A percentile compares a stretch with the other conserved stretches of the same genome.
Evolutionary conservation across 2,797 vertebrate species (phyloP).

Genomic region (Gambusia yucatana): DNA sequence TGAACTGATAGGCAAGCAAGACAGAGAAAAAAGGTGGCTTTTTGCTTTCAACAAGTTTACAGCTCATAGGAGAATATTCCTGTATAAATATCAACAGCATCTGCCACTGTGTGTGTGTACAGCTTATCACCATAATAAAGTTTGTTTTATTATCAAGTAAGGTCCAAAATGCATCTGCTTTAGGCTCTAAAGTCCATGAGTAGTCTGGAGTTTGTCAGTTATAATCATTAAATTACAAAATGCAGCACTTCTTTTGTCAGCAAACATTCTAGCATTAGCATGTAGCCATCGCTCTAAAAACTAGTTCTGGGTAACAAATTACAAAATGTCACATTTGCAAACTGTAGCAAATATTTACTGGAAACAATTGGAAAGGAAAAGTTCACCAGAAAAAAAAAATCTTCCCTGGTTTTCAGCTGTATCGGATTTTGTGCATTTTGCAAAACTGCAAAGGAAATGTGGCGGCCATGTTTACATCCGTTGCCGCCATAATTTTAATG

Average conservation of each 20-base stretch:
- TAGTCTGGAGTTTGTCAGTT: background rate
- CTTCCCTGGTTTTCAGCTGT: no score
- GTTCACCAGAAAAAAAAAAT: no score
- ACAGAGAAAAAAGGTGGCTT: background rate
- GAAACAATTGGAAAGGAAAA: no score
- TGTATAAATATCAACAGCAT: background rate
- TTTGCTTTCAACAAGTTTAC: background rate
- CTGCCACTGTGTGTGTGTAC: background rate
- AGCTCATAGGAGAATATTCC: background rate
- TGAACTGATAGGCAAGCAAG: constrained; percentile 3
- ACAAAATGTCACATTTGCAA: background rate
- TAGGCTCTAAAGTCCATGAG: background rate
- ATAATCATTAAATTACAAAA: background rate
- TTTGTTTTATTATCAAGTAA: background rate
- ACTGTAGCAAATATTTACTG: background rate
- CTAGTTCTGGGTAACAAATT: background rate
- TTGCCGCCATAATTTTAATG: no score
- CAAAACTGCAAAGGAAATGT: no score
- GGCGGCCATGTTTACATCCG: no score
- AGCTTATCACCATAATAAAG: background rate
- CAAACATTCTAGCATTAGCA: background rate
- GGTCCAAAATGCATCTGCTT: background rate
- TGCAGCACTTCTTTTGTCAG: background rate
- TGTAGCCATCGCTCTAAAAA: background rate
- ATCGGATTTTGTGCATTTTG: no score